These are phyloP conservation scores for Spea bombifrons DNA, from an alignment of 2,113 vertebrate species.

Conservation along the genomic window DNA sequence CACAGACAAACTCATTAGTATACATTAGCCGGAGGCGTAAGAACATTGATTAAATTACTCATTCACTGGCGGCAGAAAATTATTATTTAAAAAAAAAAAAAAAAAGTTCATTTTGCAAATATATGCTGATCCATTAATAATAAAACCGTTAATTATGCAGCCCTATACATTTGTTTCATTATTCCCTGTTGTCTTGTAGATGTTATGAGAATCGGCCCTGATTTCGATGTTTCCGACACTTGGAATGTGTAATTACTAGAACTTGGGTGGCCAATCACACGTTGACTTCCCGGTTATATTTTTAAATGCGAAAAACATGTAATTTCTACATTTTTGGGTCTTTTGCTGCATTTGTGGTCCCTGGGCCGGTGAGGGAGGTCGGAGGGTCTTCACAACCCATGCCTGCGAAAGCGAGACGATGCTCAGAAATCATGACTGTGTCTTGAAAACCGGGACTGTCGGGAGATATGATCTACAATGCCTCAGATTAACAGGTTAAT, in stretches of 20 bases:
- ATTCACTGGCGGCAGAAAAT: background rate
- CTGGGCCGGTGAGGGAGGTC: too few relatives aligned
- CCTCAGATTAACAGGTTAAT: too few relatives aligned
- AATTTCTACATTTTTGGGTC: too few relatives aligned
- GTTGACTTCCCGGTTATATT: too few relatives aligned
- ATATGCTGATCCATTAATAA: conserved; percentile 37
- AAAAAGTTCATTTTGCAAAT: conserved; percentile 36
- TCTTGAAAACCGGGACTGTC: too few relatives aligned
- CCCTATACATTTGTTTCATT: conserved; percentile 31
- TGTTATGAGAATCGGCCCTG: conserved; percentile 1
- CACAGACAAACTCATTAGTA: conserved; percentile 27
- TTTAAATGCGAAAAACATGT: too few relatives aligned
- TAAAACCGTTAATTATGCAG: conserved; percentile 34
- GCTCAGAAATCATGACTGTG: too few relatives aligned
- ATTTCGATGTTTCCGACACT: conserved; percentile 8
- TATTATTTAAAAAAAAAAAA: background rate
- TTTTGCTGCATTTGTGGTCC: too few relatives aligned
- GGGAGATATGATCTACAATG: too few relatives aligned
- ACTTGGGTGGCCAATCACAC: too few relatives aligned
- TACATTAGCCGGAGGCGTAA: conserved; percentile 23
- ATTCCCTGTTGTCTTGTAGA: conserved; percentile 21
- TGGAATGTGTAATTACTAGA: conserved; percentile 15
- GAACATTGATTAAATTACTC: conserved; percentile 33
- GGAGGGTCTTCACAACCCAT: too few relatives aligned
- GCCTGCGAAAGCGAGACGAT: too few relatives aligned